Evolutionary conservation across 2,797 vertebrate genomes (phyloP).

Genomic region (Prunella strophiata): DNA sequence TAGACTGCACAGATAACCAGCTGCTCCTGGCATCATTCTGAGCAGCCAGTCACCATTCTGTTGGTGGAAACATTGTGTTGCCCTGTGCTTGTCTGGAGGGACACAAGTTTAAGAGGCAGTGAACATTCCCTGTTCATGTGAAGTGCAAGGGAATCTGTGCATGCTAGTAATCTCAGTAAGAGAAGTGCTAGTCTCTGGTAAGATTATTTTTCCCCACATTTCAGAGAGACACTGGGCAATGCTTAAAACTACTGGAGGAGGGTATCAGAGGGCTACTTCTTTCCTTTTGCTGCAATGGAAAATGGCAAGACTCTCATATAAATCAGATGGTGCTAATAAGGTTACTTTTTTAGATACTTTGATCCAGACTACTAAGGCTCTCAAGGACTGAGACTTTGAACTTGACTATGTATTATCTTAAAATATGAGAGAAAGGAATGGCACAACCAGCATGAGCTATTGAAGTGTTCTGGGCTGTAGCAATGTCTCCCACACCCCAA

Average conservation of each 20-base stretch:
- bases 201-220: background rate
- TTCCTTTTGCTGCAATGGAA: background rate
- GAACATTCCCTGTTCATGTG: background rate
- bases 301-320: background rate
- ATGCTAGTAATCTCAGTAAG: background rate
- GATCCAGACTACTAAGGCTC: background rate
- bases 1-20: background rate
- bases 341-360: background rate
- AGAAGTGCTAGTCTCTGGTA: background rate
- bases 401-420: background rate
- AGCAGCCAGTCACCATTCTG: background rate
- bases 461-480: background rate
- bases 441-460: background rate
- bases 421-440: background rate
- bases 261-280: background rate
- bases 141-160: background rate
- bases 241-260: background rate
- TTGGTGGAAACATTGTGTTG: background rate
- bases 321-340: background rate
- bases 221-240: background rate
- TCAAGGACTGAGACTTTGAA: background rate
- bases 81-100: background rate
- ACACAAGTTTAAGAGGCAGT: background rate
- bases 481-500: background rate
- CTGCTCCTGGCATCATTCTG: background rate